Evolutionary conservation across 2,113 vertebrate species (phyloP).

Genomic region (Calyptommatus sinebrachiatus): DNA sequence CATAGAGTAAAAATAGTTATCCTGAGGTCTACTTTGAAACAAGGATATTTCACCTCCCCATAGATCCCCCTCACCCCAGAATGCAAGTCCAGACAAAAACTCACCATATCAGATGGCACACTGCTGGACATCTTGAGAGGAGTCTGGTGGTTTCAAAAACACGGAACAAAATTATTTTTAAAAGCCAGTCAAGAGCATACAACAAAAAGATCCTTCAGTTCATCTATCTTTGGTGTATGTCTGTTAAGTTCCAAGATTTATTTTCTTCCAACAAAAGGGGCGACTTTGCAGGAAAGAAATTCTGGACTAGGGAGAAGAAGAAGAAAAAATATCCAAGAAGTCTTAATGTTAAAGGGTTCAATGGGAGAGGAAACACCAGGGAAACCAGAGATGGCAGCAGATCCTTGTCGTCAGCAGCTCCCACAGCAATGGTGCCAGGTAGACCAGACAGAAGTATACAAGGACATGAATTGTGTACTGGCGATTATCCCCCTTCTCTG

Average conservation of each 20-base stretch:
- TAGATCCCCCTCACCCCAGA: constrained; percentile 5
- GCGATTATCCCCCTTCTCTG: constrained; percentile 47
- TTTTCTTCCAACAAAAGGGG: neutral
- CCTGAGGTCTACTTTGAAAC: neutral
- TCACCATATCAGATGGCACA: constrained; percentile 79
- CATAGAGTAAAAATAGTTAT: constrained; percentile 9
- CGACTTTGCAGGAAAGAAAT: neutral
- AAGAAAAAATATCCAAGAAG: constrained; percentile 33
- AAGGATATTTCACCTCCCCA: constrained; percentile 39
- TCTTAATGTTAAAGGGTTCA: constrained; percentile 33
- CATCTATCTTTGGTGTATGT: constrained; percentile 16
- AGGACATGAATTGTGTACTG: constrained; percentile 69
- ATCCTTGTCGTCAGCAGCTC: constrained; percentile 49
- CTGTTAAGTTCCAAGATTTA: constrained; percentile 32
- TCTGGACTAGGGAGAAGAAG: neutral
- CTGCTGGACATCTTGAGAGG: constrained; percentile 76
- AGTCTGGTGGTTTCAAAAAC: constrained; percentile 46
- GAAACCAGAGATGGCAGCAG: constrained; percentile 59
- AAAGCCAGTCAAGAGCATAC: neutral
- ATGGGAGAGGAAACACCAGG: constrained; percentile 37
- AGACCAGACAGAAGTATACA: constrained; percentile 62
- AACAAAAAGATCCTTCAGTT: constrained; percentile 34
- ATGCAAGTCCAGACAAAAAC: constrained; percentile 42
- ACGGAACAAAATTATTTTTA: neutral
- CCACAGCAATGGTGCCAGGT: constrained; percentile 68